Evolutionary conservation across 2,797 vertebrate genomes (phyloP).

Genomic region (Pyrocephalus nanus): DNA sequence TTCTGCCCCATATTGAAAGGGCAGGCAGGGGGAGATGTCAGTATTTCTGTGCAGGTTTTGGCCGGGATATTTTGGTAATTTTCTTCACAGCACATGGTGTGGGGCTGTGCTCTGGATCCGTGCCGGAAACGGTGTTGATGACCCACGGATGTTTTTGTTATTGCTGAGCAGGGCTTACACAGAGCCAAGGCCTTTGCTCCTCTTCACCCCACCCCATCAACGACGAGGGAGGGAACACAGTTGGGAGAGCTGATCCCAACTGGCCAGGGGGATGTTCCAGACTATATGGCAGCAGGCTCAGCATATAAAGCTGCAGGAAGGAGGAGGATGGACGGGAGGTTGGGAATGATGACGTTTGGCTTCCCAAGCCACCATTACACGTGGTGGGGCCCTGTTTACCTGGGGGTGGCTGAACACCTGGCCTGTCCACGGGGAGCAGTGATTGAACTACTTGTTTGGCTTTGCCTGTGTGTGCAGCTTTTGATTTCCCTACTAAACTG

Average conservation of each 20-base stretch:
- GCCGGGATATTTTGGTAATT: not conserved
- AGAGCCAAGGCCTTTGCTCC: not conserved
- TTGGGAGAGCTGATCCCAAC: not conserved
- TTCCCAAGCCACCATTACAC: not conserved
- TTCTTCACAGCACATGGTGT: not conserved
- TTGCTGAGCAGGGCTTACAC: not conserved
- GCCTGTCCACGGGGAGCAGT: rapidly evolving
- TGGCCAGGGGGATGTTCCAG: not conserved
- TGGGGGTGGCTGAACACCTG: not conserved
- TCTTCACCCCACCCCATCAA: not conserved
- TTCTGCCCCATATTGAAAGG: not conserved
- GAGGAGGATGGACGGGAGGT: not conserved
- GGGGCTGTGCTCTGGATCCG: not conserved
- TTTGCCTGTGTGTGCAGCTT: not conserved
- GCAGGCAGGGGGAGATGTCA: rapidly evolving
- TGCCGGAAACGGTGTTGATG: not conserved
- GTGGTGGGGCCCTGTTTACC: not conserved
- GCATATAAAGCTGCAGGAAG: not conserved
- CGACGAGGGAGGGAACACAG: not conserved
- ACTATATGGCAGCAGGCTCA: too few species aligned
- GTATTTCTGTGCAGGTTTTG: not conserved
- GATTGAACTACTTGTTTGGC: not conserved
- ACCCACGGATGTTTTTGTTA: not conserved
- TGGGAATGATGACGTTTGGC: rapidly evolving
- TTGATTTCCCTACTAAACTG: not conserved